phyloP scores from a whole-genome alignment of 1,140 invertebrate genomes.

The Papilio glaucus region DNA sequence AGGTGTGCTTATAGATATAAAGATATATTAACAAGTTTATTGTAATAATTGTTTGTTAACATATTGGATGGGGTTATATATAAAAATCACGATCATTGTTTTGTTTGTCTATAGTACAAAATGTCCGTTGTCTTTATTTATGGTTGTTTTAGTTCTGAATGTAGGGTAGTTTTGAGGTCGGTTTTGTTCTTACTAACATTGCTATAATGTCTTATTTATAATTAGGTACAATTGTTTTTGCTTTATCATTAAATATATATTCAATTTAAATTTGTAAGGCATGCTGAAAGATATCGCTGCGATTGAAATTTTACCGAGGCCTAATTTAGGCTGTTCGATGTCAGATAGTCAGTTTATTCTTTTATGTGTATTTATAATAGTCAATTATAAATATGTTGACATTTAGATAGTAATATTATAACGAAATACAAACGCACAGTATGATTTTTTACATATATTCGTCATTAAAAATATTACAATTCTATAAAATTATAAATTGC shows the following conservation, averaged over 20 bases:
- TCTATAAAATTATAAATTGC: no score
- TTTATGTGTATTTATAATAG: no score
- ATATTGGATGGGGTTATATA: background rate
- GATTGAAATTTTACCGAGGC: no score
- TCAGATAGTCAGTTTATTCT: no score
- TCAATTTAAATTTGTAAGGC: slow-evolving; percentile 12
- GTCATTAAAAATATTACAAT: no score
- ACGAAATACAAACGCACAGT: no score
- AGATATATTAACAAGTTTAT: background rate
- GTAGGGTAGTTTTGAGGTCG: slow-evolving; percentile 11
- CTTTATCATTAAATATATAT: slow-evolving; percentile 10
- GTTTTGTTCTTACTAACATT: slow-evolving; percentile 29
- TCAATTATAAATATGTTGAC: no score
- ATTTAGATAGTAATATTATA: no score
- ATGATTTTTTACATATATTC: no score
- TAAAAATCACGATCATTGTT: background rate
- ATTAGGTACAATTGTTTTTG: slow-evolving; percentile 4
- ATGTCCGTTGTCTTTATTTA: background rate
- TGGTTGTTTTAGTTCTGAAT: background rate
- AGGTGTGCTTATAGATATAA: background rate
- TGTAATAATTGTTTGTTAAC: no score
- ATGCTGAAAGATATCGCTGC: no score
- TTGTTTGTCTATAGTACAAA: slow-evolving; percentile 18
- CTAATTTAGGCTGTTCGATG: no score
- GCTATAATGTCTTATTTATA: slow-evolving; percentile 15